Evolutionary conservation across 2,113 vertebrate genomes (phyloP).

Genomic region (Mustela nigripes): DNA sequence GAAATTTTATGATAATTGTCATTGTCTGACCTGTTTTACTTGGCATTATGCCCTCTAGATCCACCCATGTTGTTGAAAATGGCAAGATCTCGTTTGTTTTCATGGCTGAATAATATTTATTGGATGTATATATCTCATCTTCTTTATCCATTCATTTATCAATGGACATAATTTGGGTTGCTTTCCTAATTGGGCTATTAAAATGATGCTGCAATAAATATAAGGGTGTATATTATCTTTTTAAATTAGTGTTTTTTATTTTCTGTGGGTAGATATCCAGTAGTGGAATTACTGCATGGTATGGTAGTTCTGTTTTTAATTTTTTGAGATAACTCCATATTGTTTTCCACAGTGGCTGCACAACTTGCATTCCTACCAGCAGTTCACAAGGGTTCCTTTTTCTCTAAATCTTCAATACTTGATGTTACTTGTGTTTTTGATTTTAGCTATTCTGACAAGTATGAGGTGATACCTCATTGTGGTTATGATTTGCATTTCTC

Average conservation of each 20-base stretch:
- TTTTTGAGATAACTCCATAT: background rate
- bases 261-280: background rate
- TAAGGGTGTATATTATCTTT: background rate
- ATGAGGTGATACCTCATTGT: background rate
- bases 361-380: background rate
- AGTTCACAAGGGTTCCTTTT: background rate
- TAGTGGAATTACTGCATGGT: background rate
- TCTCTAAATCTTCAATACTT: background rate
- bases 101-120: background rate
- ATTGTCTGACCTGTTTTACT: background rate
- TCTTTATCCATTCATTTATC: background rate
- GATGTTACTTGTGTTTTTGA: background rate
- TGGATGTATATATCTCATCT: background rate
- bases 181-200: background rate
- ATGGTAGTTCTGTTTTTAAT: background rate
- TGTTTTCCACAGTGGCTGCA: background rate
- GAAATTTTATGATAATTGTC: background rate
- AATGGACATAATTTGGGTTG: background rate
- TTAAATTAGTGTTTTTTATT: background rate
- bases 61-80: background rate
- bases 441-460: background rate
- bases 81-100: background rate
- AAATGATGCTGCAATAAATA: background rate
- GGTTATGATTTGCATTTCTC: background rate
- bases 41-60: background rate